Evolutionary conservation across 2,797 vertebrate species (phyloP).

Genomic region (Mycteria americana): DNA sequence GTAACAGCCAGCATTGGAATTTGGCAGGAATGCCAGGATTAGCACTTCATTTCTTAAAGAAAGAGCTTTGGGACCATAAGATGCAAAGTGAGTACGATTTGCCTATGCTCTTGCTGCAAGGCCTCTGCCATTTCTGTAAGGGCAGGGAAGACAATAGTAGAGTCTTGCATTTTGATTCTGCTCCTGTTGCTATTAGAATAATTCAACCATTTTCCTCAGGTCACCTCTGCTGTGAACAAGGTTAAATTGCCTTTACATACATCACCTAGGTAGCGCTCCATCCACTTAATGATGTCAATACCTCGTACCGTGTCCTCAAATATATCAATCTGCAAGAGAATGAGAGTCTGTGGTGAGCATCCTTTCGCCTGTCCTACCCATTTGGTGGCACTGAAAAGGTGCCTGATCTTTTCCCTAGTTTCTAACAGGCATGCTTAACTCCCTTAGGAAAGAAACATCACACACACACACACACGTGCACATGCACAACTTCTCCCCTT

Average conservation of each 20-base stretch:
- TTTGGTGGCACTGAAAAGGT: background rate
- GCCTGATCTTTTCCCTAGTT: background rate
- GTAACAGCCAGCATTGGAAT: background rate
- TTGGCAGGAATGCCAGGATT: background rate
- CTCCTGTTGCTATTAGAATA: background rate
- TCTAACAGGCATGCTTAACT: background rate
- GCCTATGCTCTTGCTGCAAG: background rate
- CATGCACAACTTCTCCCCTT: background rate
- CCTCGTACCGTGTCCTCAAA: slow-evolving; percentile 87
- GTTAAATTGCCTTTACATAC: slow-evolving; percentile 79
- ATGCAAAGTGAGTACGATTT: background rate
- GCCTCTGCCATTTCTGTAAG: background rate
- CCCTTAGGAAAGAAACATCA: background rate
- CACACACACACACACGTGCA: background rate
- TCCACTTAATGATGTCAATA: slow-evolving; percentile 93
- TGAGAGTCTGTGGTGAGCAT: background rate
- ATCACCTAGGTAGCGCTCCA: slow-evolving; percentile 90
- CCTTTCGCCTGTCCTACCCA: background rate
- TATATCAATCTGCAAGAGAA: slow-evolving; percentile 86
- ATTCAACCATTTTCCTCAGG: background rate
- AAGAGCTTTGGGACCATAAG: background rate
- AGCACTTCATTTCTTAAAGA: background rate
- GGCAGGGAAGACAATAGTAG: background rate
- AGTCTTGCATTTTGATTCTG: slow-evolving; percentile 13
- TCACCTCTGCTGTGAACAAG: slow-evolving; percentile 22